A percentile compares a stretch with the other conserved stretches of the same genome.
Conservation (phyloP, 2,888 invertebrate genomes). For the Idaea straminata region DNA sequence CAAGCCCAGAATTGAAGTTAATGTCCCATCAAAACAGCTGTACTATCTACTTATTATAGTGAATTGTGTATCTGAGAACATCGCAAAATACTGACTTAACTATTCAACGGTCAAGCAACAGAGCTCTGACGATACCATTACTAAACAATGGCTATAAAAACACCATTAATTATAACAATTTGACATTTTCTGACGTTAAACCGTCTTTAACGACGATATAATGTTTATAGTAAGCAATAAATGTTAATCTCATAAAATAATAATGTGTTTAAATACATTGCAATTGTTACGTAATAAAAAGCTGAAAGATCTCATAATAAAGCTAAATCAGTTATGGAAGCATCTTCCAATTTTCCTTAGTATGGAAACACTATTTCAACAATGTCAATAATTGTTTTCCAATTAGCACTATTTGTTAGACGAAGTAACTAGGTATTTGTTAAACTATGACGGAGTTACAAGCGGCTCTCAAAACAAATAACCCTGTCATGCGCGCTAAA, state of each 20-base stretch:
- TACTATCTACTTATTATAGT: not conserved
- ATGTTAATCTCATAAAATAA: slow-evolving; percentile 23
- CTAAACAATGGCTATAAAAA: slow-evolving; percentile 43
- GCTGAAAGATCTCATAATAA: no score
- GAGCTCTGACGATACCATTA: slow-evolving; percentile 32
- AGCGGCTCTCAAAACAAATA: no score
- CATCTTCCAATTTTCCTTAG: no score
- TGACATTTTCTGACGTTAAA: slow-evolving; percentile 40
- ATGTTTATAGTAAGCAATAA: slow-evolving; percentile 42
- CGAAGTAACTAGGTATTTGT: no score
- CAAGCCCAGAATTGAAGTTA: not conserved
- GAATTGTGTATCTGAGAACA: not conserved
- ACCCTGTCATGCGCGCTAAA: no score
- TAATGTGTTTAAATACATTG: no score
- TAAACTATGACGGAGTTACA: no score
- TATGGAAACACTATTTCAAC: no score
- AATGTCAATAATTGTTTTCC: no score
- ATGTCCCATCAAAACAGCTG: not conserved
- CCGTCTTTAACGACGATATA: slow-evolving; percentile 39
- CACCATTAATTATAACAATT: slow-evolving; percentile 34
- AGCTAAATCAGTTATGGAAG: no score
- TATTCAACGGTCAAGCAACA: not conserved
- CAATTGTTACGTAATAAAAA: no score
- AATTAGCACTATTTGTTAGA: no score
- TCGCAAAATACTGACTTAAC: not conserved